Evolutionary conservation across 2,888 invertebrate genomes (phyloP), one percentile per base, ranked within the genome.

Genomic region (Tetragonula carbonaria): DNA sequence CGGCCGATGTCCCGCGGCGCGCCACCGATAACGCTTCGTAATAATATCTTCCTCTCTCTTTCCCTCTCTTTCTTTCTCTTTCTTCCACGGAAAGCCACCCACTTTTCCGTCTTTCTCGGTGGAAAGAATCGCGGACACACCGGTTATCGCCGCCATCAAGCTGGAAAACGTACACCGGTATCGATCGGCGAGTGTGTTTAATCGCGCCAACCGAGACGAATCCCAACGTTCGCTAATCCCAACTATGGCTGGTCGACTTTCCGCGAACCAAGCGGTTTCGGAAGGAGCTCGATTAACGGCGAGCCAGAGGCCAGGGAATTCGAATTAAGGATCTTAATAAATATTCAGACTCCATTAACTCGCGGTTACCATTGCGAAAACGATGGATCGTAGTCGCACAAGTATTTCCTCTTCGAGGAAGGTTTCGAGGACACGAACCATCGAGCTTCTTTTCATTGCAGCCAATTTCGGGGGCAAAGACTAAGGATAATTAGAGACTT

Each of bases 331-430:
- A 71, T 77, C 74, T 74, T 71, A 68, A 74, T 83, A 82, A 82
- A 82, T 77, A 84, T 82, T 82, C 82, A 51, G 65, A 70, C 63
- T 71, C 59, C 71, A 82, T 78, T 78, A 84, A 74, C 65, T 62
- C 62, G 50, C 70, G 66, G 28, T 28, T 28, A 33, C 23, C 21
- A 45, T 45, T 45, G 45, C 45, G 53, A 16, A 28, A 65, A 23
- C 53, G 45, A 6, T 45, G 33, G 45, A 28, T 53, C 74, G 63
- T 4, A 38, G n/a, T 55, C 18, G 4, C 66, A 0, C 4, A 33
- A 50, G 66, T 51, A 78, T 75, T 78, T 67, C 66, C 76, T 23
- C 23, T 45, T 45, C 14, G 57, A 6, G 45, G 1, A 8, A 45
- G 45, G 50, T 53, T 50, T 38, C 63, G 0, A 18, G 53, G 51